Conservation (phyloP, 2,797 vertebrate genomes). For the Myiotriccus ornatus region DNA sequence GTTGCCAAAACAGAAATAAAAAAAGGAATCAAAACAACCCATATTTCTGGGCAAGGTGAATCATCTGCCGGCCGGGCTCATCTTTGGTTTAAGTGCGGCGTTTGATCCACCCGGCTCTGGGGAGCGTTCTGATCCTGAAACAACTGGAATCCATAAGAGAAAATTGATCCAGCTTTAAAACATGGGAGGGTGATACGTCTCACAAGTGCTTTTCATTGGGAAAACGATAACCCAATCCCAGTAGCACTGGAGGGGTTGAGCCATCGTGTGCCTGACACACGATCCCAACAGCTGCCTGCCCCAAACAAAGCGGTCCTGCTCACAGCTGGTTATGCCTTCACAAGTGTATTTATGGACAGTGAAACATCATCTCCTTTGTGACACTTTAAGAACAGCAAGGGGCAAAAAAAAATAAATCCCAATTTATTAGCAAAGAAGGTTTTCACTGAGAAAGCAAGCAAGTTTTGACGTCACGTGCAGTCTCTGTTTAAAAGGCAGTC, state of each 20-base stretch:
- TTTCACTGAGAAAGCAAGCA: neutral
- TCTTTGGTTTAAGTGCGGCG: slow-evolving; percentile 4
- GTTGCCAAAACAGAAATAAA: slow-evolving; percentile 27
- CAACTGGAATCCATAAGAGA: slow-evolving; percentile 64
- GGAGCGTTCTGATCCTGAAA: slow-evolving; percentile 43
- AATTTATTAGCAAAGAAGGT: neutral
- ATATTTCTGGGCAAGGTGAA: slow-evolving; percentile 18
- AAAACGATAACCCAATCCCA: neutral
- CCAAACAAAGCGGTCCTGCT: neutral
- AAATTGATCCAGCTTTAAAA: slow-evolving; percentile 52
- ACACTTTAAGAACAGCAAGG: neutral
- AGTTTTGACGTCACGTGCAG: neutral
- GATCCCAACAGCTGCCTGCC: neutral
- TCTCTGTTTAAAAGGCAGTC: neutral
- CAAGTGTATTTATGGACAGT: neutral
- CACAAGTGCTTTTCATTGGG: slow-evolving; percentile 27
- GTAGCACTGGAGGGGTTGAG: neutral
- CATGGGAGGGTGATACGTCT: neutral
- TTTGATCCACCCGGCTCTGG: slow-evolving; percentile 56
- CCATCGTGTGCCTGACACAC: neutral
- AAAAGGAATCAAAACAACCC: slow-evolving; percentile 17
- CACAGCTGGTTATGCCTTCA: neutral
- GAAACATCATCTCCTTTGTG: neutral
- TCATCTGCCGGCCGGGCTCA: slow-evolving; percentile 8
- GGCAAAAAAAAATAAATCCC: neutral